Base-by-base conservation (phyloP, 2,113 vertebrate genomes). In the Solea solea region DNA sequence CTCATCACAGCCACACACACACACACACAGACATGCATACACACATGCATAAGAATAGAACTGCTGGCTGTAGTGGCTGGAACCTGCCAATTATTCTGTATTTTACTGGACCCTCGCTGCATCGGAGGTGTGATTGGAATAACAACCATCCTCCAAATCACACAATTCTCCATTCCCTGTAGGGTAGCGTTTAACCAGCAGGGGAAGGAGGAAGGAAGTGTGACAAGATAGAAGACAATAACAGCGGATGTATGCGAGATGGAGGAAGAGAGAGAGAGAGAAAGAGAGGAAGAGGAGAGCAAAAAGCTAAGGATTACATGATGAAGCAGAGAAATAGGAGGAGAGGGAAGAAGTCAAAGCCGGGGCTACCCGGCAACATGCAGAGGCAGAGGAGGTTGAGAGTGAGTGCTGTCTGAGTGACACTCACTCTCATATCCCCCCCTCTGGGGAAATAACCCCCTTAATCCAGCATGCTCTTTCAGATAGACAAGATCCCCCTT, bases 381-480 rank as follows among this genome's bases (percentile, higher is more conserved):
- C 76, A 78, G 78, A 64, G 74, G 72, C 60, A 72, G 80, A 72
- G 78, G 72, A 52, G 74, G 79, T 84, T 87, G 83, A 86, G 84
- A 78, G 77, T 86, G 89, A 91, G 83, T 76, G 81, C 83, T 80
- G 80, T 63, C 82, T 92, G 92, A 93, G 90, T 93, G 91, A 92
- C 90, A 92, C 80, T 88, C 90, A 74, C 87, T 91, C 92, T 93
- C 86, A 89, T 90, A 90, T 88, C 90, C 86, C 90, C 85, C 91
- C 94, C 94, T 94, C 94, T 87, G 90, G 96, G 95, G 95, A 97
- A 97, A 97, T 96, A 97, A 97, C 93, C 93, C 91, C 95, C 94
- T 95, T 96, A 97, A 97, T 97, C 94, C 94, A 94, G 90, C 92
- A 85, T 89, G 93, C 91, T 93, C 94, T 94, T 95, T 96, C 96